Conservation (phyloP, 2,797 vertebrate species). For the Mus caroli region DNA sequence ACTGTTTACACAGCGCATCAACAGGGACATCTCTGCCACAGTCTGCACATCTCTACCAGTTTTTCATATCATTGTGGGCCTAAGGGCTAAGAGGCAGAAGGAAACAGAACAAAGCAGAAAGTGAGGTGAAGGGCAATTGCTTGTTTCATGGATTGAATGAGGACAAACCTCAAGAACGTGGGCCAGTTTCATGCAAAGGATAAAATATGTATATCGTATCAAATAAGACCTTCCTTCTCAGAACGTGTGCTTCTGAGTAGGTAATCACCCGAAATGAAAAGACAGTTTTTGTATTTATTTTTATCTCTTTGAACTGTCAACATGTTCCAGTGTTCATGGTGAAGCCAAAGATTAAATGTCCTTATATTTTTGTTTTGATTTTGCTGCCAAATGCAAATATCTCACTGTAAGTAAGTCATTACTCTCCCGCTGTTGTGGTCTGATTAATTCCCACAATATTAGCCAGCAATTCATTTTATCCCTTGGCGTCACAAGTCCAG, state of each 20-base stretch:
- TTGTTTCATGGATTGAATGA: neutral
- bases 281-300: conserved; percentile 28
- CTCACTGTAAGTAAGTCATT: conserved; percentile 89
- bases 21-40: neutral
- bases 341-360: conserved; percentile 87
- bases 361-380: conserved; percentile 84
- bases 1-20: neutral
- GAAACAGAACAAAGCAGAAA: neutral
- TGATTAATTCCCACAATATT: conserved; percentile 93
- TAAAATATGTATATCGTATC: neutral
- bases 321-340: conserved; percentile 83
- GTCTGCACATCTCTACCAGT: neutral
- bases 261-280: conserved; percentile 84
- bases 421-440: conserved; percentile 88
- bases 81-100: neutral
- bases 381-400: conserved; percentile 88
- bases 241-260: conserved; percentile 70
- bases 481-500: conserved; percentile 89
- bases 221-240: conserved; percentile 51
- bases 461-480: conserved; percentile 88
- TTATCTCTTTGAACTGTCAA: conserved; percentile 72
- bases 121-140: neutral
- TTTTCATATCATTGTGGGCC: neutral
- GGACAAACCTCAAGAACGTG: conserved; percentile 38
- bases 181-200: neutral